These are phyloP conservation scores for Laothoe populi DNA, from an alignment of 2,888 invertebrate genomes.

Conservation along the genomic window DNA sequence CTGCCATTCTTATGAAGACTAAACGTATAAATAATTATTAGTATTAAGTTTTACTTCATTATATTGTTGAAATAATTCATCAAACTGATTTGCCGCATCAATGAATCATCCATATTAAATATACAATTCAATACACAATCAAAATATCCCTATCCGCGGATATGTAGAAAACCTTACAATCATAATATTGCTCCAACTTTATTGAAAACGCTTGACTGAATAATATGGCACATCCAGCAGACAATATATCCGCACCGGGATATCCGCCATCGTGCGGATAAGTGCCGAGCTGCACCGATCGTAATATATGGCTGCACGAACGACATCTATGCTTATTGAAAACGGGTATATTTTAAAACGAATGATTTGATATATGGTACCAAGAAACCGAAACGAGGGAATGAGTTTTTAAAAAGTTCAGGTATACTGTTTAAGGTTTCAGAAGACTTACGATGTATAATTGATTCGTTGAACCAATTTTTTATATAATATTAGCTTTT, in stretches of 20 bases:
- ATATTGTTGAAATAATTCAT: no score
- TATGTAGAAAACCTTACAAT: not conserved
- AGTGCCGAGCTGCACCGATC: constrained; percentile 8
- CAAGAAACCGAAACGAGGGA: not conserved
- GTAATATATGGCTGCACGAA: constrained; percentile 17
- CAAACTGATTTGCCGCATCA: no score
- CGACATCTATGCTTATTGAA: constrained; percentile 20
- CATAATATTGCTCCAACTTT: not conserved
- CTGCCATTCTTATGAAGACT: no score
- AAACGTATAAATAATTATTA: no score
- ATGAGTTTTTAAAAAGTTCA: not conserved
- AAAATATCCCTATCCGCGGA: constrained; percentile 4
- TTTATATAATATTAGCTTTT: no score
- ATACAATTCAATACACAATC: not conserved
- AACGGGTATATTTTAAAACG: constrained; percentile 11
- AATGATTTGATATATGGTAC: not conserved
- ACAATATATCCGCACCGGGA: constrained; percentile 29
- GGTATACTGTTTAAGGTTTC: not conserved
- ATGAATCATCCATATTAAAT: no score
- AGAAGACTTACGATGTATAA: no score
- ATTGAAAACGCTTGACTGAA: constrained; percentile 26
- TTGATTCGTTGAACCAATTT: no score
- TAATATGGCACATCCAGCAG: constrained; percentile 1
- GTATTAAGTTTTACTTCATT: no score
- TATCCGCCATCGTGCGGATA: constrained; percentile 19